Evolutionary conservation across 2,797 vertebrate species (phyloP).

Genomic region (Cossypha niveicapilla): DNA sequence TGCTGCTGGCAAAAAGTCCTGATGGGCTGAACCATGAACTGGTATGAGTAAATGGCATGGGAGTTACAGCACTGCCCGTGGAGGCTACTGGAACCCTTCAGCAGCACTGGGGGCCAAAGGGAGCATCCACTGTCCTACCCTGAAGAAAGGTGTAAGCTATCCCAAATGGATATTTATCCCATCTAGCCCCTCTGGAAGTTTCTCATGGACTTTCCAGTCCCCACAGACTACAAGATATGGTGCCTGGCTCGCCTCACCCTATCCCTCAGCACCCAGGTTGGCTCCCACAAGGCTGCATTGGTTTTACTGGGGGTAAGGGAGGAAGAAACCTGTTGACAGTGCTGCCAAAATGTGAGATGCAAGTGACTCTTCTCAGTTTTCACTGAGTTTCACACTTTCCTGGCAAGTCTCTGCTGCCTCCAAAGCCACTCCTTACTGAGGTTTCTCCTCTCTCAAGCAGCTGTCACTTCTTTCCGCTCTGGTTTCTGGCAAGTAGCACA

Average conservation of each 20-base stretch:
- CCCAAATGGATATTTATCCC: background rate
- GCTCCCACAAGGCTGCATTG: accelerated
- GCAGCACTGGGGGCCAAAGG: accelerated
- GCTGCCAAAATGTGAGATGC: background rate
- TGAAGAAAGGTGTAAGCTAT: background rate
- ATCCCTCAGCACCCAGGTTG: accelerated
- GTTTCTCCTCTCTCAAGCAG: background rate
- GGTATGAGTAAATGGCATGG: accelerated
- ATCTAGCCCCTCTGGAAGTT: background rate
- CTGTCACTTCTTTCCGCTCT: background rate
- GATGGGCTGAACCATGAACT: accelerated
- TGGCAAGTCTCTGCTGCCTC: background rate
- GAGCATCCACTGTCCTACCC: background rate
- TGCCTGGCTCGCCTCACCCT: background rate
- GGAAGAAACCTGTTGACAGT: background rate
- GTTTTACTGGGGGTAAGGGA: background rate
- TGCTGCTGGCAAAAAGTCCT: background rate
- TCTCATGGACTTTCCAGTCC: background rate
- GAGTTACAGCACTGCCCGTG: accelerated
- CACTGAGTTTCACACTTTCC: background rate
- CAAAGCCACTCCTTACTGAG: background rate
- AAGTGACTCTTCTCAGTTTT: background rate
- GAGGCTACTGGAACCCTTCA: background rate
- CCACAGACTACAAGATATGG: accelerated
- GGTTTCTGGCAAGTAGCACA: background rate